Evolutionary conservation across 2,797 vertebrate genomes (phyloP).

Genomic region (Protonibea diacanthus): DNA sequence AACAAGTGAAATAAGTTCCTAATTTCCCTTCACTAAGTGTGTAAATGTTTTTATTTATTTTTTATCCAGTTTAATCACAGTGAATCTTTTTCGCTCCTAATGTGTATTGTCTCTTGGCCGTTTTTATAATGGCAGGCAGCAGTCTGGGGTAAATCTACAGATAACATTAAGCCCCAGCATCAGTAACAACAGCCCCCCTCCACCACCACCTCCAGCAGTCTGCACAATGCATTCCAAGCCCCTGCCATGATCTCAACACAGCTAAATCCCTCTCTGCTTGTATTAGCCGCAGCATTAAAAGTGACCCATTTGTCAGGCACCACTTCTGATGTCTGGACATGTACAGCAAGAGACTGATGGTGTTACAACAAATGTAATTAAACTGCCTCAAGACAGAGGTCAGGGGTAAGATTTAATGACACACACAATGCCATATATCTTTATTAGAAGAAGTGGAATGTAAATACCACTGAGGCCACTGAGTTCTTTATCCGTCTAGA

Average conservation of each 20-base stretch:
- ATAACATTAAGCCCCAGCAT: conserved; percentile 53
- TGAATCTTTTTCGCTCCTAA: background rate
- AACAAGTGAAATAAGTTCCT: background rate
- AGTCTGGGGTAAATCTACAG: conserved; percentile 35
- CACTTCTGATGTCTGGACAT: conserved; percentile 43
- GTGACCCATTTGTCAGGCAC: conserved; percentile 77
- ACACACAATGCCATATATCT: conserved; percentile 35
- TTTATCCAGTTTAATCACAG: background rate
- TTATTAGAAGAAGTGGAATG: conserved; percentile 47
- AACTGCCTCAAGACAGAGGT: conserved; percentile 49
- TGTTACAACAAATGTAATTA: conserved; percentile 47
- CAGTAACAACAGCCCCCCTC: conserved; percentile 35
- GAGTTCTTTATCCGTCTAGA: conserved; percentile 52
- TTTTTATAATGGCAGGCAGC: conserved; percentile 9
- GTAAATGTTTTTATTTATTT: background rate
- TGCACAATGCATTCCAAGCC: conserved; percentile 60
- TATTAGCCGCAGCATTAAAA: conserved; percentile 73
- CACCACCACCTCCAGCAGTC: conserved; percentile 29
- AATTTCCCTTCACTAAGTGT: background rate
- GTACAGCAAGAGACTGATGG: conserved; percentile 20
- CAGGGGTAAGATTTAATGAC: conserved; percentile 36
- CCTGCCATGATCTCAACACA: conserved; percentile 45
- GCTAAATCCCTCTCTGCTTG: conserved; percentile 71
- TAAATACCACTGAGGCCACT: conserved; percentile 44
- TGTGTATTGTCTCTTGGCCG: background rate